These are phyloP conservation scores for Ceratina calcarata DNA, from an alignment of 1,140 invertebrate genomes.

Conservation along the genomic window DNA sequence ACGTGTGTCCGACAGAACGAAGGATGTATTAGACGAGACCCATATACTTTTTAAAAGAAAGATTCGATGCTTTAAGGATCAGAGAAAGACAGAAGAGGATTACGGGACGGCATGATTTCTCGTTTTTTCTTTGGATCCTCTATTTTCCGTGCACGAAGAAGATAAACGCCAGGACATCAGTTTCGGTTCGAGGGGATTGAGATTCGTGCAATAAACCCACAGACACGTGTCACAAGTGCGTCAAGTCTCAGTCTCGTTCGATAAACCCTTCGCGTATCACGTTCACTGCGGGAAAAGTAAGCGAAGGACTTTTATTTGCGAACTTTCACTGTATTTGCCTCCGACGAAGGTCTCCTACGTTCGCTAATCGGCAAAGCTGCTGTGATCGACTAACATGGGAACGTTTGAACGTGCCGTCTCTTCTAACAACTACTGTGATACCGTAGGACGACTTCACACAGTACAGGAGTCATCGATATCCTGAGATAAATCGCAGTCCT, in stretches of 20 bases:
- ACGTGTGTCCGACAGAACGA: conserved; percentile 51
- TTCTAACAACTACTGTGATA: no score
- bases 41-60: conserved; percentile 6
- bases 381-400: no score
- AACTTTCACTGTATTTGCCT: no score
- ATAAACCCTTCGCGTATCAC: conserved; percentile 47
- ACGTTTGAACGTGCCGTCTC: no score
- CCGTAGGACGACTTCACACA: no score
- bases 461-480: no score
- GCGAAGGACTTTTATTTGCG: no score
- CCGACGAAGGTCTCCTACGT: no score
- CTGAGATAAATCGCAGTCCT: no score
- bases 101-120: not conserved
- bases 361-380: no score
- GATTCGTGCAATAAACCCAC: conserved; percentile 46
- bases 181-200: conserved; percentile 15
- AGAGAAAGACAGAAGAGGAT: not conserved
- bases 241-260: conserved; percentile 57
- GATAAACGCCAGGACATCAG: conserved; percentile 4
- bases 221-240: conserved; percentile 33
- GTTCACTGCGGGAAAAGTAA: no score
- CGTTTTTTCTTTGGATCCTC: conserved; percentile 6
- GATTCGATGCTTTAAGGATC: conserved; percentile 21
- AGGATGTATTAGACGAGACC: conserved; percentile 62
- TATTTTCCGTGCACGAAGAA: conserved; percentile 45